phyloP scores from a whole-genome alignment of 2,888 invertebrate genomes.

The Amorpha juglandis region DNA sequence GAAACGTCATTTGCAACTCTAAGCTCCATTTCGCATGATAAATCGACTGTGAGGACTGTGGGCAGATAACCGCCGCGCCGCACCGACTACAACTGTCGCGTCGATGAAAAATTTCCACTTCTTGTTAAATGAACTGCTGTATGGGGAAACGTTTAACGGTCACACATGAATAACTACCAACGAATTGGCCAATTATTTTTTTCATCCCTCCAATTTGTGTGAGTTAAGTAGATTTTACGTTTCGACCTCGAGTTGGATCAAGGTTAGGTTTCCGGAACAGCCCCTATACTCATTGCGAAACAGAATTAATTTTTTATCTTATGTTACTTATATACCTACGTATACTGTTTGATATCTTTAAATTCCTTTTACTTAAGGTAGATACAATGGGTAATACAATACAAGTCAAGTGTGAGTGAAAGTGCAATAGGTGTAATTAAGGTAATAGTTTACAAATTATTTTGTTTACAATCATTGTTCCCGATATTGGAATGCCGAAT shows the following conservation, averaged over 20 bases:
- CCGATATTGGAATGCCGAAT: not conserved
- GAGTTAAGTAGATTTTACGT: constrained; percentile 65
- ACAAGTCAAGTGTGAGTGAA: not conserved
- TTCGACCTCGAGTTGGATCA: constrained; percentile 61
- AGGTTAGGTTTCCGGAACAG: constrained; percentile 61
- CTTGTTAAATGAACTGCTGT: constrained; percentile 20
- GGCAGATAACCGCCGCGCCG: not conserved
- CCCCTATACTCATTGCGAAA: constrained; percentile 31
- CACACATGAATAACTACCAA: constrained; percentile 58
- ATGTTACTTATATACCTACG: not conserved
- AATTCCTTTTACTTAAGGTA: not conserved
- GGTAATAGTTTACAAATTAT: not conserved
- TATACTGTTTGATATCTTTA: not conserved
- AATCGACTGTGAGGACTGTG: not conserved
- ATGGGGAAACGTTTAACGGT: constrained; percentile 47
- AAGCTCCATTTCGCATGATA: not conserved
- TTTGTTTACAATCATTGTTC: not conserved
- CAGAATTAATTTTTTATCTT: not conserved
- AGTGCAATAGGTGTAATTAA: not conserved
- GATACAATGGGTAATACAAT: not conserved
- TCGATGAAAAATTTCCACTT: constrained; percentile 24
- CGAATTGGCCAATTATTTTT: constrained; percentile 63
- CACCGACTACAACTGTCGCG: not conserved
- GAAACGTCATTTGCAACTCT: not conserved
- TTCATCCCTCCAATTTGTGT: constrained; percentile 57